Percentiles rank a stretch among this genome's conserved stretches.
Conservation (phyloP, 2,888 invertebrate genomes). For the Apodemia mormo region DNA sequence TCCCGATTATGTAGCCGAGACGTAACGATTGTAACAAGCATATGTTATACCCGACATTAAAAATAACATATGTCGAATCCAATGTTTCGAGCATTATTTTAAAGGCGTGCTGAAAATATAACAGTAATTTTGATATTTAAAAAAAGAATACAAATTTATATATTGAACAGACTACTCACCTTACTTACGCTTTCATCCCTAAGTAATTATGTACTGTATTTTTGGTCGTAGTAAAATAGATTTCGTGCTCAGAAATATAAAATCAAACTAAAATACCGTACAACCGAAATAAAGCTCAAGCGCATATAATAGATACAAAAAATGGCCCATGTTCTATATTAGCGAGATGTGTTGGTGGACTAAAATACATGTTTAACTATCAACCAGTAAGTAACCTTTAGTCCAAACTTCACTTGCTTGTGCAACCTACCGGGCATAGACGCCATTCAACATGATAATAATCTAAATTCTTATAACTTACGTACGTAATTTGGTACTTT, state of each 20-base stretch:
- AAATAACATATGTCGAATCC: no score
- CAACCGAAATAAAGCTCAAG: not conserved
- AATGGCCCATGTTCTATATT: not conserved
- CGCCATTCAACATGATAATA: no score
- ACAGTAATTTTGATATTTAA: not conserved
- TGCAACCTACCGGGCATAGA: no score
- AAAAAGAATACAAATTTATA: not conserved
- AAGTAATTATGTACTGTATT: not conserved
- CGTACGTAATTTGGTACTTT: no score
- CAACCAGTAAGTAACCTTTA: no score
- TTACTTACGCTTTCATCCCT: not conserved
- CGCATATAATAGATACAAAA: not conserved
- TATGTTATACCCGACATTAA: no score
- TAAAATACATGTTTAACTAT: no score
- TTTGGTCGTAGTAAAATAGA: not conserved
- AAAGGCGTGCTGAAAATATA: not conserved
- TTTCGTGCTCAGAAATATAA: slow-evolving; percentile 4
- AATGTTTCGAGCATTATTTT: no score
- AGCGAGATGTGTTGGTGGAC: slow-evolving; percentile 2
- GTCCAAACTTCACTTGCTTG: no score
- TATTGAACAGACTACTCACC: not conserved
- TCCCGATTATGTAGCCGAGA: no score
- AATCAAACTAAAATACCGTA: not conserved
- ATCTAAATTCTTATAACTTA: no score
- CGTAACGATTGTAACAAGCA: no score